Percentiles rank a stretch among this genome's conserved stretches.
These are phyloP conservation scores for Cotesia glomerata DNA, from an alignment of 1,140 invertebrate species.

Conservation along the genomic window DNA sequence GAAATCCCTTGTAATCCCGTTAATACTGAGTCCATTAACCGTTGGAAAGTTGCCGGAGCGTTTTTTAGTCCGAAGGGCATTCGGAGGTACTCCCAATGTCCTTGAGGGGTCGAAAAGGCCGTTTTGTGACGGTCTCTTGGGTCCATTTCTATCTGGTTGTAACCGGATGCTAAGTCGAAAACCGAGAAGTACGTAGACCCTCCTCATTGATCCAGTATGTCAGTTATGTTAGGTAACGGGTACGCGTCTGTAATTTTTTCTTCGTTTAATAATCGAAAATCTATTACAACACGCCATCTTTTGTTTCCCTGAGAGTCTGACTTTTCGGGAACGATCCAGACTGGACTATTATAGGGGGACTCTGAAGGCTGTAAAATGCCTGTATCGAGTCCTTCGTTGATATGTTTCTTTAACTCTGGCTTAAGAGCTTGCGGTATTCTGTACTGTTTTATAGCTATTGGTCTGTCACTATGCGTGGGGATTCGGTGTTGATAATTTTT, in stretches of 20 bases:
- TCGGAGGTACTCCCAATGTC: neutral
- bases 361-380: neutral
- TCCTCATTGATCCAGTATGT: neutral
- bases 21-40: neutral
- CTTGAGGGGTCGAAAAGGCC: neutral
- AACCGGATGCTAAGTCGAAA: neutral
- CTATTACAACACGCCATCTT: neutral
- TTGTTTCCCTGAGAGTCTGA: neutral
- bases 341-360: neutral
- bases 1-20: neutral
- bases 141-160: neutral
- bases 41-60: neutral
- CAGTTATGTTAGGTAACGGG: neutral
- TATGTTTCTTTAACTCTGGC: neutral
- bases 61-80: conserved; percentile 9
- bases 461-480: neutral
- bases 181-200: neutral
- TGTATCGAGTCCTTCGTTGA: neutral
- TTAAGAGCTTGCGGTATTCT: neutral
- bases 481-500: conserved; percentile 12
- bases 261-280: neutral
- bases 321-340: neutral
- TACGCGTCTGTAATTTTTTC: neutral
- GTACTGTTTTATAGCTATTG: neutral
- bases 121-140: neutral